Base-by-base conservation (phyloP, 2,113 vertebrate species). In the Scopus umbretta region DNA sequence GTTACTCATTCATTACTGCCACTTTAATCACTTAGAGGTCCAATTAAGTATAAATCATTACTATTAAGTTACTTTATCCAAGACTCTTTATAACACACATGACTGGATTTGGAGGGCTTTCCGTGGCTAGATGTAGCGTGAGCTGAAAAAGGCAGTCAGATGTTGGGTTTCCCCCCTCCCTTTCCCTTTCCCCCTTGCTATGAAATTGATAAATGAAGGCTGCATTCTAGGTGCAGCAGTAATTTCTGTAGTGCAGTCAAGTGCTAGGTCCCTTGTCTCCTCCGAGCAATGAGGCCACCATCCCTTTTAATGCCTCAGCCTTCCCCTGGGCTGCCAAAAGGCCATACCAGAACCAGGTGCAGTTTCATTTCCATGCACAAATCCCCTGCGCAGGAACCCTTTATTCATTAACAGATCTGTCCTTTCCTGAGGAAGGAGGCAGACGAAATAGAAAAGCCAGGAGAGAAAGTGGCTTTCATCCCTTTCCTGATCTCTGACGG, bases 201-300 rank as follows among this genome's bases (percentile, higher is more conserved):
- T 98, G 98, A 98, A 98, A 98, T 98, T 98, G 98, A 98, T 98
- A 98, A 98, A 98, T 98, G 98, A 98, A 98, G 97, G 97, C 97
- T 97, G 97, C 98, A 98, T 98, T 98, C 97, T 98, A 98, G 98
- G 98, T 98, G 97, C 98, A 97, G 98, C 98, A 98, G 98, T 98
- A 98, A 98, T 98, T 98, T 98, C 98, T 98, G 97, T 97, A 97
- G 98, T 96, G 98, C 98, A 98, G 98, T 98, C 98, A 98, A 98
- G 98, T 98, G 98, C 98, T 98, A 92, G 97, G 96, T 98, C 98
- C 98, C 98, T 90, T 98, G 98, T 98, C 98, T 98, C 97, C 97
- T 86, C 36, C 96, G 34, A 97, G 98, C 97, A 97, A 98, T 98
- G 98, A 98, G 98, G 98, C 97, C 98, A 98, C 86, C 29, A 75